phyloP scores from a whole-genome alignment of 2,797 vertebrate genomes.

The Glyptemys insculpta region DNA sequence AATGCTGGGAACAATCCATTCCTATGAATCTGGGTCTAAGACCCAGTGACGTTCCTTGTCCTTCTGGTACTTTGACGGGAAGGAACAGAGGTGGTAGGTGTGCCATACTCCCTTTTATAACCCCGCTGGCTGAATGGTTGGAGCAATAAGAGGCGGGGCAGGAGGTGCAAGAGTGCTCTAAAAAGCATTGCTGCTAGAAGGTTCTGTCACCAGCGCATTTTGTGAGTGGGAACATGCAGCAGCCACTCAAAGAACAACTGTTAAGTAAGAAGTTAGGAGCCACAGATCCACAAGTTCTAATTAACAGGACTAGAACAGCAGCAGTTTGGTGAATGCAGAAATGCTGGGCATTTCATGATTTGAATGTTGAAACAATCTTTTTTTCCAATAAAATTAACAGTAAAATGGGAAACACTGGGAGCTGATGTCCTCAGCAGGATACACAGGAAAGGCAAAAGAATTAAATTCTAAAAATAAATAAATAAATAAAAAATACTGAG shows the following conservation, averaged over 20 bases:
- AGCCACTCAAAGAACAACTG: not conserved
- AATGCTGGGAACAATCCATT: not conserved
- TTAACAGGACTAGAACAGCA: not conserved
- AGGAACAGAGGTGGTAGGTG: not conserved
- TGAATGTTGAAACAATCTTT: not conserved
- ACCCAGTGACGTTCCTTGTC: not conserved
- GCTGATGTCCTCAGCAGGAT: not conserved
- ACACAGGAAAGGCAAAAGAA: not conserved
- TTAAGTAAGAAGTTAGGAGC: not conserved
- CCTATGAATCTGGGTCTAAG: not conserved
- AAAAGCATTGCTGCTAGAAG: not conserved
- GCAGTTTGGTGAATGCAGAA: not conserved
- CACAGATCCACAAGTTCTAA: not conserved
- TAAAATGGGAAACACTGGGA: not conserved
- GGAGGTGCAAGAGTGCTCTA: not conserved
- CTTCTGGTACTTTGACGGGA: not conserved
- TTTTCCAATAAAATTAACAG: not conserved
- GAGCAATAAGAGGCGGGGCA: not conserved
- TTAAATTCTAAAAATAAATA: not conserved
- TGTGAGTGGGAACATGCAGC: not conserved
- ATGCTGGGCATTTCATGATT: not conserved
- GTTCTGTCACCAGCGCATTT: not conserved
- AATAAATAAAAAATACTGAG: not conserved
- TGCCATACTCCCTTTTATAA: not conserved
- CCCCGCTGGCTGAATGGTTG: rapidly evolving